A percentile compares a stretch with the other conserved stretches of the same genome.
Evolutionary conservation across 2,113 vertebrate genomes (phyloP).

Genomic region (Cnemophilus loriae): DNA sequence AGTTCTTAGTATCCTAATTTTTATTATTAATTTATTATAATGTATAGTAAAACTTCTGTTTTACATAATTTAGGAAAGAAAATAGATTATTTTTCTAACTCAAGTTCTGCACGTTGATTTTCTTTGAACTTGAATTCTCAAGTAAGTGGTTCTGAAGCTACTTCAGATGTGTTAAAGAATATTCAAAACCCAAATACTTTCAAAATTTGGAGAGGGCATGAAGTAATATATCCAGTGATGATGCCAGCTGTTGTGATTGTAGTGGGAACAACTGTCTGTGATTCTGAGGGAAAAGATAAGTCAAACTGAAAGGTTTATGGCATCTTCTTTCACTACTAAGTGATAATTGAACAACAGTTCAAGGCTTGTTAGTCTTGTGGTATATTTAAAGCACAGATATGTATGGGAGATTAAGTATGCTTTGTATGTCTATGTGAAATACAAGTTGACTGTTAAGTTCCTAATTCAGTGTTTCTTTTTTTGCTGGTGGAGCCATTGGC

Average conservation of each 20-base stretch:
- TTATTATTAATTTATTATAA: background rate
- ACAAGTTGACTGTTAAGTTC: background rate
- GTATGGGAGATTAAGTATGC: background rate
- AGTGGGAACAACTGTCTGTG: background rate
- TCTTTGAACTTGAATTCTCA: background rate
- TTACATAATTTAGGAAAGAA: background rate
- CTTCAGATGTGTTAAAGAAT: background rate
- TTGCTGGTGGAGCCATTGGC: background rate
- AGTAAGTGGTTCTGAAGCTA: background rate
- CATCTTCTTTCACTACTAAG: background rate
- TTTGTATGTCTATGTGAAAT: background rate
- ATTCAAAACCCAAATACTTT: background rate
- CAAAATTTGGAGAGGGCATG: background rate
- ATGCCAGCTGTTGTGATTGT: background rate
- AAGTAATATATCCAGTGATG: background rate
- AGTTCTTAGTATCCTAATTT: background rate
- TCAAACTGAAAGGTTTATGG: background rate
- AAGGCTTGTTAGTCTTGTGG: background rate
- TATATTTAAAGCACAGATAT: background rate
- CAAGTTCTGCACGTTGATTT: background rate
- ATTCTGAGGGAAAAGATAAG: background rate
- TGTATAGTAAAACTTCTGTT: background rate
- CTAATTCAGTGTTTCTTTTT: background rate
- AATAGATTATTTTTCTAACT: background rate
- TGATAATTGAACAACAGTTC: background rate